Conservation (phyloP, 2,888 invertebrate species). For the Dermolepida albohirtum region DNA sequence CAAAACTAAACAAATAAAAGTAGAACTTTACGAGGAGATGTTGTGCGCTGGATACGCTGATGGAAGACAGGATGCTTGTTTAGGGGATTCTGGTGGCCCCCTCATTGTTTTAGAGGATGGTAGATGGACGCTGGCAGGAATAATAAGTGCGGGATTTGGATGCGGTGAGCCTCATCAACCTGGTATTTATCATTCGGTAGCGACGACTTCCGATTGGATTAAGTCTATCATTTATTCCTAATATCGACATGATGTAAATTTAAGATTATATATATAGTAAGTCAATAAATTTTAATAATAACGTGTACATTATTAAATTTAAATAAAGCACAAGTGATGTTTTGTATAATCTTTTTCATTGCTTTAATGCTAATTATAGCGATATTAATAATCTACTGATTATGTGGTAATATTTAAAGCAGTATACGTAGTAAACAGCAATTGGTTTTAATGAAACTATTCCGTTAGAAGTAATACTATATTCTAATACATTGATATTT, state of each 20-base stretch:
- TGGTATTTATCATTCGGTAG: constrained; percentile 86
- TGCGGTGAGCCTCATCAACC: constrained; percentile 89
- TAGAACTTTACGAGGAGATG: constrained; percentile 83
- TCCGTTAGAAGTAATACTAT: no score
- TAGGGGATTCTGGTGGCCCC: constrained; percentile 87
- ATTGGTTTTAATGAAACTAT: no score
- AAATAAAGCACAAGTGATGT: not conserved
- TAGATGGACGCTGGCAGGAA: constrained; percentile 82
- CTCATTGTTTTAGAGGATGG: constrained; percentile 76
- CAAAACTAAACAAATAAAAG: constrained; percentile 80
- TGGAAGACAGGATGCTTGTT: constrained; percentile 85
- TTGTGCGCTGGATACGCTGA: constrained; percentile 87
- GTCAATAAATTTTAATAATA: constrained; percentile 6
- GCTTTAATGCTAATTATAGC: no score
- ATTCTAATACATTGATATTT: no score
- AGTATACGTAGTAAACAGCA: no score
- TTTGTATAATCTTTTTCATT: no score
- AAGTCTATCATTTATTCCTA: constrained; percentile 66
- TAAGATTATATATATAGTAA: constrained; percentile 10
- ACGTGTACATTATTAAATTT: constrained; percentile 10
- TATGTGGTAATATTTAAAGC: no score
- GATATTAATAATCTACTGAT: no score
- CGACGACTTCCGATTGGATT: constrained; percentile 78
- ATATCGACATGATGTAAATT: constrained; percentile 28
- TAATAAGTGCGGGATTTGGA: constrained; percentile 88